These are phyloP conservation scores for Schrankia costaestrigalis DNA, from an alignment of 2,888 invertebrate species.

Conservation along the genomic window DNA sequence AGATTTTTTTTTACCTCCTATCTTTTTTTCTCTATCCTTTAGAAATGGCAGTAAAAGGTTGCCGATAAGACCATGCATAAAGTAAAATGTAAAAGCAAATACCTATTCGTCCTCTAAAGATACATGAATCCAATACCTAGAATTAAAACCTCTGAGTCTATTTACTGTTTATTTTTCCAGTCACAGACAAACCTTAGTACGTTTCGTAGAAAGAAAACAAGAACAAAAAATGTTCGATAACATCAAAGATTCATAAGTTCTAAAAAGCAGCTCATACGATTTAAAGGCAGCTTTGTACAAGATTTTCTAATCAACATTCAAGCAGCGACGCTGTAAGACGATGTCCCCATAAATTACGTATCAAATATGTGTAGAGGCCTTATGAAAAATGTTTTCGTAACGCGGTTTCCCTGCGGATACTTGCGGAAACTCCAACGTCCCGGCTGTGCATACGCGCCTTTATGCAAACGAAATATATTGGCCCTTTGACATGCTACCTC, in stretches of 20 bases:
- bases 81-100: too few relatives aligned
- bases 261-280: not conserved
- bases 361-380: slow-evolving; percentile 70
- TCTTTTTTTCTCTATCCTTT: too few relatives aligned
- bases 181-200: too few relatives aligned
- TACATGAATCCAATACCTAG: too few relatives aligned
- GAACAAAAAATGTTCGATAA: too few relatives aligned
- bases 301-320: slow-evolving; percentile 74
- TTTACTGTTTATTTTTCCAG: too few relatives aligned
- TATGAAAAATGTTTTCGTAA: slow-evolving; percentile 75
- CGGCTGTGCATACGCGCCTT: slow-evolving; percentile 32
- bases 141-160: too few relatives aligned
- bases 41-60: too few relatives aligned
- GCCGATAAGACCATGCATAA: too few relatives aligned
- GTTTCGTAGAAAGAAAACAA: too few relatives aligned
- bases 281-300: slow-evolving; percentile 6
- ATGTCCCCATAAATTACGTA: slow-evolving; percentile 77
- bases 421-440: slow-evolving; percentile 44
- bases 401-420: slow-evolving; percentile 45
- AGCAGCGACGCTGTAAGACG: slow-evolving; percentile 54
- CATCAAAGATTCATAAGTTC: not conserved
- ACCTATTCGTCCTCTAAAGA: too few relatives aligned
- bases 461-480: slow-evolving; percentile 59
- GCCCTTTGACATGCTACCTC: slow-evolving; percentile 52
- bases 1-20: too few relatives aligned